Conservation (phyloP, 37 sponge, comb jelly and placozoan species). For the Axinella damicornis region DNA sequence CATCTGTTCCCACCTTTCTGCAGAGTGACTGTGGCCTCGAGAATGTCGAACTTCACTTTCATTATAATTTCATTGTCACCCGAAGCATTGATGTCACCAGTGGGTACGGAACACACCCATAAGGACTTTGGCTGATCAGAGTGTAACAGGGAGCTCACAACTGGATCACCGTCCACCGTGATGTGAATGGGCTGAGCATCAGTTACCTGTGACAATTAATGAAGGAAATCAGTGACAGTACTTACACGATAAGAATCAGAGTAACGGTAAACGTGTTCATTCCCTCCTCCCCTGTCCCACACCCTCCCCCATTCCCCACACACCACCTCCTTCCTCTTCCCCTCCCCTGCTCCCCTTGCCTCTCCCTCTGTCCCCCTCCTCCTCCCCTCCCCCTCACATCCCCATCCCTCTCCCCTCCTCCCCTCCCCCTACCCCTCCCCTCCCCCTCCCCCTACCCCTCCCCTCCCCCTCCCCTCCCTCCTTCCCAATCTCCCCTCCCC, state of each 20-base stretch:
- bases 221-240: too few relatives aligned
- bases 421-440: too few relatives aligned
- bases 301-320: too few relatives aligned
- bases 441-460: too few relatives aligned
- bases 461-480: too few relatives aligned
- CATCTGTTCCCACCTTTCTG: not conserved
- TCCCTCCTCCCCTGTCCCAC: too few relatives aligned
- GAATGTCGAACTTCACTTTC: not conserved
- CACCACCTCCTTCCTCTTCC: too few relatives aligned
- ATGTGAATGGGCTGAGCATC: not conserved
- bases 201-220: constrained; percentile 4
- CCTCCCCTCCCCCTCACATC: too few relatives aligned
- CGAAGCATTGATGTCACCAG: not conserved
- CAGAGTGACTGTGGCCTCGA: not conserved
- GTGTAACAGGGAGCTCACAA: not conserved
- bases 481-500: too few relatives aligned
- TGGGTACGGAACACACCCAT: constrained; percentile 15
- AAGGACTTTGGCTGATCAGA: constrained; percentile 41
- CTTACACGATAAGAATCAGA: too few relatives aligned
- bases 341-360: not conserved
- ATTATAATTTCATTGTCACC: not conserved
- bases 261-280: too few relatives aligned
- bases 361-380: not conserved
- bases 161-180: constrained; percentile 1
- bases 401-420: too few relatives aligned